Evolutionary conservation across 2,113 vertebrate species (phyloP).

Genomic region (Tauraco erythrolophus): DNA sequence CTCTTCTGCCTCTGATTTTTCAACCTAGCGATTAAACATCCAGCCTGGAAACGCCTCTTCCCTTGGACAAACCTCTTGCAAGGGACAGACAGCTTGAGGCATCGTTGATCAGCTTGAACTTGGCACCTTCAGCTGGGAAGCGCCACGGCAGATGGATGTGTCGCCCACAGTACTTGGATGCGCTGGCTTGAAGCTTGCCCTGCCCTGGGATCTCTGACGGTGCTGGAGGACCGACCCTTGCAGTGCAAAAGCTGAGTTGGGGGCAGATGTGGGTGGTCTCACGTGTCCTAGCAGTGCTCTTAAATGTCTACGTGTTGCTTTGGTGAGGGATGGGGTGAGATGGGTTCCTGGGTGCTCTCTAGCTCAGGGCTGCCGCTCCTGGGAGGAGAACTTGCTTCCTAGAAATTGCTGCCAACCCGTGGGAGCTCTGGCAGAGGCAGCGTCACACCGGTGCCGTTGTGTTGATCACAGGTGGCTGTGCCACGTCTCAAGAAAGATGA

Average conservation of each 20-base stretch:
- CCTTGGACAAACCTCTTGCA: neutral
- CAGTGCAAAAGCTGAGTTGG: fast-evolving
- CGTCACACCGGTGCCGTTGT: neutral
- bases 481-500: neutral
- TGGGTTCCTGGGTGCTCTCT: fast-evolving
- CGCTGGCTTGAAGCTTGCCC: fast-evolving
- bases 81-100: neutral
- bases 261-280: neutral
- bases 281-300: neutral
- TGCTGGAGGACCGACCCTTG: neutral
- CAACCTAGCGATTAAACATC: fast-evolving
- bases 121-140: neutral
- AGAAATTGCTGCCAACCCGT: neutral
- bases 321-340: neutral
- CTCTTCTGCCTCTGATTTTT: neutral
- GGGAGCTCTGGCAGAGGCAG: neutral
- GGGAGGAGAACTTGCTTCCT: neutral
- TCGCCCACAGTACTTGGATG: fast-evolving
- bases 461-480: neutral
- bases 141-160: neutral
- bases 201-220: neutral
- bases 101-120: fast-evolving
- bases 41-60: neutral
- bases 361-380: neutral
- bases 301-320: fast-evolving